Percentiles rank a stretch among this genome's conserved stretches.
Conservation (phyloP, 2,113 vertebrate genomes). For the Puffinus mauretanicus region DNA sequence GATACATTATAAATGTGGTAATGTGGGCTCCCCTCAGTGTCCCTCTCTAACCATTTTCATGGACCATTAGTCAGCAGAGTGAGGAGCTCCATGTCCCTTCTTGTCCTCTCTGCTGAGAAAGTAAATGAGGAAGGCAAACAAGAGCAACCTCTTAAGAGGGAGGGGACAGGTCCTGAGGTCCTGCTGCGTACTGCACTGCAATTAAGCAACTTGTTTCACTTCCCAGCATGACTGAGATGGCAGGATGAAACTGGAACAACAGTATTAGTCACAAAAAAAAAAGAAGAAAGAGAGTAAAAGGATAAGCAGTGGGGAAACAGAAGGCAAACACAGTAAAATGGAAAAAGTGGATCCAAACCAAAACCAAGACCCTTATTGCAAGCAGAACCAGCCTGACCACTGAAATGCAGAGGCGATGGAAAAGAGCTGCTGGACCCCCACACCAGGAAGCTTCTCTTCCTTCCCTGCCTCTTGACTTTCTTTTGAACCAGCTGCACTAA, state of each 20-base stretch:
- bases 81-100: background rate
- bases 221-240: background rate
- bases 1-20: background rate
- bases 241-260: background rate
- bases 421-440: background rate
- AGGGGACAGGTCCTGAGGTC: background rate
- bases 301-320: background rate
- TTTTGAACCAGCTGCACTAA: background rate
- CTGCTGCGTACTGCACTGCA: conserved; percentile 13
- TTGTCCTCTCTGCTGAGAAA: background rate
- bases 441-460: background rate
- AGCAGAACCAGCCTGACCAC: background rate
- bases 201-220: conserved; percentile 29
- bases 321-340: background rate
- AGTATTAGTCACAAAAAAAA: background rate
- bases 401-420: background rate
- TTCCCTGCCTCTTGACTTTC: background rate
- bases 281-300: background rate
- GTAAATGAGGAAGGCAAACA: background rate
- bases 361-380: background rate
- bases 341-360: background rate
- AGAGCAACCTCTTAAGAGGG: background rate
- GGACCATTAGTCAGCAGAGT: conserved; percentile 7
- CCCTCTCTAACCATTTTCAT: background rate
- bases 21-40: background rate